Conservation (phyloP, 2,888 invertebrate genomes). For the Tenodera sinensis region DNA sequence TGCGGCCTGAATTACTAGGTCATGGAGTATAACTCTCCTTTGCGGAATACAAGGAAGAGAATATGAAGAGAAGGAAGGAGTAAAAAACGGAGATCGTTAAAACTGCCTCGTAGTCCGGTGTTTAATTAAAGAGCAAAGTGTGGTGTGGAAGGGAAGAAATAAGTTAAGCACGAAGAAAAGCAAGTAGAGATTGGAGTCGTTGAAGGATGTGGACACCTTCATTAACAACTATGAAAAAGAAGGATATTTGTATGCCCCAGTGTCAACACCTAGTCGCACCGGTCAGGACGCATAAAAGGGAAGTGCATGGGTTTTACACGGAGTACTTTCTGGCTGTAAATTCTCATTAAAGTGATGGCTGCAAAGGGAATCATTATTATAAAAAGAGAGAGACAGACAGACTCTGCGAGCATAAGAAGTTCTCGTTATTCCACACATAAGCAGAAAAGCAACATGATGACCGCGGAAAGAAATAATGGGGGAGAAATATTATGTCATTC, state of each 20-base stretch:
- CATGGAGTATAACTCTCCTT: background rate
- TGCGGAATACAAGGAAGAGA: background rate
- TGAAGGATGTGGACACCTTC: background rate
- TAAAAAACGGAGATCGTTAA: background rate
- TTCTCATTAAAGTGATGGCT: background rate
- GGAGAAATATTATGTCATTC: background rate
- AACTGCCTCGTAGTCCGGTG: background rate
- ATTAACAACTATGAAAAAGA: background rate
- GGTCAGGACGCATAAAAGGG: background rate
- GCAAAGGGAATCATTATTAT: background rate
- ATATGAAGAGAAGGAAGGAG: too few species aligned
- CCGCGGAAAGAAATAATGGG: background rate
- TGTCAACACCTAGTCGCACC: background rate
- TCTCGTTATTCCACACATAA: background rate
- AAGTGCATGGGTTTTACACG: background rate
- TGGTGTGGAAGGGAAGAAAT: background rate
- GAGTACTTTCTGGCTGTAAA: background rate
- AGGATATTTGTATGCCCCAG: background rate
- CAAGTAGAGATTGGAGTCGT: background rate
- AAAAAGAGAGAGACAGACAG: too few species aligned
- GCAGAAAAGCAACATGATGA: background rate
- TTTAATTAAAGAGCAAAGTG: background rate
- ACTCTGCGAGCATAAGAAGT: background rate
- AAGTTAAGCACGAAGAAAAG: background rate
- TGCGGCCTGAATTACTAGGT: background rate